These are phyloP conservation scores for Maniola hyperantus DNA, from an alignment of 2,888 invertebrate genomes.

Conservation along the genomic window DNA sequence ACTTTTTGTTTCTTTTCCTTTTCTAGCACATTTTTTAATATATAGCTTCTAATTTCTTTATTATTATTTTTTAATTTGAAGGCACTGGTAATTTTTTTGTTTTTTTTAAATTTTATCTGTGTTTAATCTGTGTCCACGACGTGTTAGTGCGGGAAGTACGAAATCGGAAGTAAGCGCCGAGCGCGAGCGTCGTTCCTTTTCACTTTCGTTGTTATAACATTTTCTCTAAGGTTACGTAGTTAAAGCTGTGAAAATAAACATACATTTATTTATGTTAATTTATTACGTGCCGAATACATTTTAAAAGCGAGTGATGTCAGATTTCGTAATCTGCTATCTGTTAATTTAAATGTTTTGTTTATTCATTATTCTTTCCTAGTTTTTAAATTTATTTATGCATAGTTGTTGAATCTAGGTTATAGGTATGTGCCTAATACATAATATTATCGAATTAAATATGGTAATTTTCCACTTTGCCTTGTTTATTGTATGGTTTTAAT, in stretches of 20 bases:
- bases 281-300: slow-evolving; percentile 24
- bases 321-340: slow-evolving; percentile 25
- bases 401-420: background rate
- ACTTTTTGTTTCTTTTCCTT: too few species aligned
- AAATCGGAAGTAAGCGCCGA: slow-evolving; percentile 70
- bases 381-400: background rate
- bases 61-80: background rate
- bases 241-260: slow-evolving; percentile 34
- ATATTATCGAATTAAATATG: background rate
- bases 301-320: slow-evolving; percentile 23
- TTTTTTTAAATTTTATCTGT: slow-evolving; percentile 44
- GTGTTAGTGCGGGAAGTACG: slow-evolving; percentile 62
- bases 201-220: slow-evolving; percentile 63
- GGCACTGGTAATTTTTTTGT: slow-evolving; percentile 20
- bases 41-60: too few species aligned
- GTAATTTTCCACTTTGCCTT: background rate
- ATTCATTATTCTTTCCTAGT: background rate
- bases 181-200: slow-evolving; percentile 61
- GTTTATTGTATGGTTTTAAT: background rate
- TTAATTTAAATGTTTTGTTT: background rate
- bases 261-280: slow-evolving; percentile 37
- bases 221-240: slow-evolving; percentile 45
- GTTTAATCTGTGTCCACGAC: slow-evolving; percentile 45
- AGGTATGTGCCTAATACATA: background rate
- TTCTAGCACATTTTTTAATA: too few species aligned